Conservation (phyloP, 1,140 invertebrate species). For the Platorchestia sp. region DNA sequence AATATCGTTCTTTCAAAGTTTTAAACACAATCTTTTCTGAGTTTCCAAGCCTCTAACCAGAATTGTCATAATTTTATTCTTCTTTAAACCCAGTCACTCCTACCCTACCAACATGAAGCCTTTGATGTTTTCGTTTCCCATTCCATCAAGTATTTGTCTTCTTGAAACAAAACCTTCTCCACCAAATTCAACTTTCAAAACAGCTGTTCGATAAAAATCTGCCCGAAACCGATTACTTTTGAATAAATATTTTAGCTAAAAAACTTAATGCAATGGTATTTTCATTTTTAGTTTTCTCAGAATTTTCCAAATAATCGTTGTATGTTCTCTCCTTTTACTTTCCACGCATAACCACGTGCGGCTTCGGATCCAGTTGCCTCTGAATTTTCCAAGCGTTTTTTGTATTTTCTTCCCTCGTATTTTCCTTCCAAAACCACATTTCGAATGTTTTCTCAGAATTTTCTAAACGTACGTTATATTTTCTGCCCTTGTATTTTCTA, state of each 20-base stretch:
- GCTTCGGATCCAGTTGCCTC: too few relatives aligned
- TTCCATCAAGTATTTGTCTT: neutral
- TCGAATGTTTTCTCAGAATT: too few relatives aligned
- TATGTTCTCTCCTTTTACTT: neutral
- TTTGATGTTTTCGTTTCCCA: neutral
- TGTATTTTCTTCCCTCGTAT: neutral
- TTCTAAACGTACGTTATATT: neutral
- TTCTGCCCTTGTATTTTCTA: neutral
- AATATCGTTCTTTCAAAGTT: neutral
- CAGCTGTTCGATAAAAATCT: neutral
- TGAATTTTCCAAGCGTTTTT: neutral
- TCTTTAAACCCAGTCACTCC: neutral
- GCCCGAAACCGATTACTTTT: neutral
- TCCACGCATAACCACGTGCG: neutral
- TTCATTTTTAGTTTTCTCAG: neutral
- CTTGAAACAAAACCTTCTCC: neutral
- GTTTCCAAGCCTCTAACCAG: neutral
- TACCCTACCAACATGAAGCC: neutral
- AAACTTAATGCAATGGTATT: neutral
- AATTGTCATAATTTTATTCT: neutral
- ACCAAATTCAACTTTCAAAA: neutral
- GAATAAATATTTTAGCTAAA: neutral
- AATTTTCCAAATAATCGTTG: neutral
- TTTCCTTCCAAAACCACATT: neutral
- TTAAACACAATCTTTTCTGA: neutral